Percentiles rank a stretch among this genome's conserved stretches.
Evolutionary conservation across 1,140 invertebrate genomes (phyloP).

Genomic region (Phortica variegata): DNA sequence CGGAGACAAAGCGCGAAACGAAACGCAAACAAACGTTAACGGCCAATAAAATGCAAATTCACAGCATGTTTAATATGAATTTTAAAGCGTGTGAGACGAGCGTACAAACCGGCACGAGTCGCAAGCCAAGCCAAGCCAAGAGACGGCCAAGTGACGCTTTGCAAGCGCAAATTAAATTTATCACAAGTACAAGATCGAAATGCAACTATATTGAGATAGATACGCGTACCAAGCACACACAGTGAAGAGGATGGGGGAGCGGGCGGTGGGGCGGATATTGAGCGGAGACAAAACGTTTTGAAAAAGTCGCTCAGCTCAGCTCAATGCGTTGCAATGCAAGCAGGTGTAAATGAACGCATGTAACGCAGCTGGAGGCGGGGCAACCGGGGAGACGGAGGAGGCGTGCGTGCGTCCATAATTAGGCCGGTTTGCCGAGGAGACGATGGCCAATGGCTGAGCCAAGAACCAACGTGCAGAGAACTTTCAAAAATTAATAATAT

Average conservation of each 20-base stretch:
- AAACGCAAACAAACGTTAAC: no score
- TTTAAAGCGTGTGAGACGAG: no score
- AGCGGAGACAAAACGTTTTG: slow-evolving; percentile 24
- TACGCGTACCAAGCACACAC: no score
- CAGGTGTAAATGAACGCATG: slow-evolving; percentile 15
- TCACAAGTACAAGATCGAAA: slow-evolving; percentile 40
- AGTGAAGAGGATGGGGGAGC: no score
- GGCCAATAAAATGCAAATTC: slow-evolving; percentile 33
- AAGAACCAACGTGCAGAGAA: slow-evolving; percentile 18
- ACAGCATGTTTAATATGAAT: slow-evolving; percentile 3
- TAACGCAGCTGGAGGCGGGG: slow-evolving; percentile 13
- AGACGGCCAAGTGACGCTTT: no score
- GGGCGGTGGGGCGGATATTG: slow-evolving; percentile 4
- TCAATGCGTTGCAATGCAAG: not conserved
- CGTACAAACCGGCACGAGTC: no score
- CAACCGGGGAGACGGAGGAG: slow-evolving; percentile 3
- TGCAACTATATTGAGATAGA: not conserved
- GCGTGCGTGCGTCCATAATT: no score
- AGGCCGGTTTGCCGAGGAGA: no score
- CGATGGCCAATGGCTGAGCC: no score
- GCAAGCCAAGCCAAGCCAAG: no score
- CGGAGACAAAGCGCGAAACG: no score
- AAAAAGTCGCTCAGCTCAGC: no score
- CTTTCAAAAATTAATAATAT: slow-evolving; percentile 52
- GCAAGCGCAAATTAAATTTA: slow-evolving; percentile 39